These are phyloP conservation scores for Muscina levida DNA, from an alignment of 2,888 invertebrate species.

Conservation along the genomic window DNA sequence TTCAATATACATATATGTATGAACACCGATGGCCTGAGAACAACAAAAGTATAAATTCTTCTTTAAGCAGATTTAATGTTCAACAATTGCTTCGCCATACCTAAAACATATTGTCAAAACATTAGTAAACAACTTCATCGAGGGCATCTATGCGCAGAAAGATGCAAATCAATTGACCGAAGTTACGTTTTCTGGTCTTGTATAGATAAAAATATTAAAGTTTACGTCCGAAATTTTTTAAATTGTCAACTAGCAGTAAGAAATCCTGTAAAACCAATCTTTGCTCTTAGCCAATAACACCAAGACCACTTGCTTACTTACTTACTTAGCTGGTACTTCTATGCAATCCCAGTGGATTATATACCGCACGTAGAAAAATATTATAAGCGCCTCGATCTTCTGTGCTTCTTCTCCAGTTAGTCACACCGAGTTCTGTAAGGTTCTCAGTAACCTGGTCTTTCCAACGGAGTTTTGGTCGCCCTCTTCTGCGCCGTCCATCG, in stretches of 20 bases:
- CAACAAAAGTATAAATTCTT: neutral
- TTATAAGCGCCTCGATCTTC: no score
- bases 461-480: no score
- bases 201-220: slow-evolving; percentile 69
- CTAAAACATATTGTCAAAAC: neutral
- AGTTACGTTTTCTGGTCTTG: slow-evolving; percentile 39
- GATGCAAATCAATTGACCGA: slow-evolving; percentile 24
- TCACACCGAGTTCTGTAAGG: no score
- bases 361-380: no score
- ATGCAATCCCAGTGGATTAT: no score
- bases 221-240: slow-evolving; percentile 25
- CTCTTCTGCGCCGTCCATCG: no score
- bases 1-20: no score
- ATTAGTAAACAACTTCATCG: slow-evolving; percentile 45
- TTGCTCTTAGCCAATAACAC: slow-evolving; percentile 60
- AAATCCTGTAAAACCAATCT: slow-evolving; percentile 35
- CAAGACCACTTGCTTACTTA: no score
- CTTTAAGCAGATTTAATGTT: slow-evolving; percentile 18
- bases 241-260: slow-evolving; percentile 34
- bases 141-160: slow-evolving; percentile 25
- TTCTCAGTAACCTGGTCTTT: no score
- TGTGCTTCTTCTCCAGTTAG: no score
- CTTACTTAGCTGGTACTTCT: no score
- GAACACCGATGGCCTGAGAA: slow-evolving; percentile 13
- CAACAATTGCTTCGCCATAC: slow-evolving; percentile 7